Percentiles rank a stretch among this genome's conserved stretches.
phyloP scores from a whole-genome alignment of 1,140 invertebrate species.

The Saxidomus purpurata region DNA sequence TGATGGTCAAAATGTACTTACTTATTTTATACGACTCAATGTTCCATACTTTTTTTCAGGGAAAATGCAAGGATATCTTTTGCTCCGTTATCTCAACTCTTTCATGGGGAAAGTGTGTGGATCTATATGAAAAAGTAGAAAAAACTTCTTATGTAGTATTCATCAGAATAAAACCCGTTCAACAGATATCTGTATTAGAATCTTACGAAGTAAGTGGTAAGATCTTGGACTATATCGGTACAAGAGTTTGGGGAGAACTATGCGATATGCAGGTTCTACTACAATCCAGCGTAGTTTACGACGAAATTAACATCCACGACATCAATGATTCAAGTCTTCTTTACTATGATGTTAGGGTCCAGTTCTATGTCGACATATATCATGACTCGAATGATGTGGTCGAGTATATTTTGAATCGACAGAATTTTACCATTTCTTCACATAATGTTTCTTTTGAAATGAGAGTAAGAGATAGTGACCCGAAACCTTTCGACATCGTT shows the following conservation, averaged over 20 bases:
- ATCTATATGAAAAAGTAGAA: not conserved
- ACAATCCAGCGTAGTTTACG: not conserved
- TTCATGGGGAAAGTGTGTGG: not conserved
- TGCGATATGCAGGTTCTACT: not conserved
- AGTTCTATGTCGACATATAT: not conserved
- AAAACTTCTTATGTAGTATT: not conserved
- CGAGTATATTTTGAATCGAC: not conserved
- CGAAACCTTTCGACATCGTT: not conserved
- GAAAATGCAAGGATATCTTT: not conserved
- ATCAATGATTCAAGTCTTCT: not conserved
- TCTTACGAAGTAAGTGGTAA: not conserved
- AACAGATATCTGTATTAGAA: not conserved
- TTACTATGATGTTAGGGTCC: not conserved
- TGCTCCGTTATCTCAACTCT: not conserved
- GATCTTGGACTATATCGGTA: not conserved
- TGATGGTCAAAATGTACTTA: too few species aligned
- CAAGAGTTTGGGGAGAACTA: not conserved
- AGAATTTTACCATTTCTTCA: not conserved
- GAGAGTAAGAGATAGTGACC: not conserved
- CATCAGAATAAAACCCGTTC: not conserved
- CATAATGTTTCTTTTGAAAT: not conserved
- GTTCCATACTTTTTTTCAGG: not conserved
- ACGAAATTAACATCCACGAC: not conserved
- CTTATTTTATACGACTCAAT: too few species aligned
- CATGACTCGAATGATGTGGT: not conserved